Base-by-base conservation (phyloP, 2,888 invertebrate genomes). In the Mamestra brassicae region DNA sequence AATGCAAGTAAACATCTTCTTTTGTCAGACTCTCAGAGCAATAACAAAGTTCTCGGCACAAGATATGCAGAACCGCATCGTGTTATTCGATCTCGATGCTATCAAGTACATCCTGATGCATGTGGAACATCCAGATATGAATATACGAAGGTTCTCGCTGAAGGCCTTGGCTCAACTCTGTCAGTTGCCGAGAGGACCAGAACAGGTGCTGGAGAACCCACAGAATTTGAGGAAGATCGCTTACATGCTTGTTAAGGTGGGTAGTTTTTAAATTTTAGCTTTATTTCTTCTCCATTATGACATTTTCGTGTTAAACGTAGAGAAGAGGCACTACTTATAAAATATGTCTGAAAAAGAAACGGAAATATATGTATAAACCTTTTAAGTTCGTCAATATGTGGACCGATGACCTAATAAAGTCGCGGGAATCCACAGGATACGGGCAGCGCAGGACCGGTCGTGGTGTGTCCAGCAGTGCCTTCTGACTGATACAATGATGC, bases 151-250 rank as follows among this genome's bases (percentile, higher is more conserved):
- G 87, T 97, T 97, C 74, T 95, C 97, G 0, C 87, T 97, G 50
- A 97, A 97, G 84, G 94, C 97, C 0, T 80, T 97, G 54, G 97
- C 97, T 0, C 96, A 97, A 85, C 93, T 97, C 81, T 94, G 96
- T 61, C 95, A 96, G 81, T 85, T 97, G 74, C 94, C 95, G 0
- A 90, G 88, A 55, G 97, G 97, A 0, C 96, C 95, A 0, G 94
- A 96, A 68, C 94, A 95, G 79, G 94, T 97, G 17, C 83, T 97
- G 54, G 88, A 83, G 0, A 90, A 95, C 55, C 79, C 94, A 3
- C 89, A 90, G 64, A 95, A 97, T 81, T 87, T 97, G 78, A 92
- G 91, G 76, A 93, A 93, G 82, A 95, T 97, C 45, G 92, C 94
- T 13, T 90, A 90, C 52, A 92, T 97, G 89, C 84, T 97, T 47